Conservation (phyloP, 1,140 invertebrate genomes). For the Aphelenchoides fujianensis region DNA sequence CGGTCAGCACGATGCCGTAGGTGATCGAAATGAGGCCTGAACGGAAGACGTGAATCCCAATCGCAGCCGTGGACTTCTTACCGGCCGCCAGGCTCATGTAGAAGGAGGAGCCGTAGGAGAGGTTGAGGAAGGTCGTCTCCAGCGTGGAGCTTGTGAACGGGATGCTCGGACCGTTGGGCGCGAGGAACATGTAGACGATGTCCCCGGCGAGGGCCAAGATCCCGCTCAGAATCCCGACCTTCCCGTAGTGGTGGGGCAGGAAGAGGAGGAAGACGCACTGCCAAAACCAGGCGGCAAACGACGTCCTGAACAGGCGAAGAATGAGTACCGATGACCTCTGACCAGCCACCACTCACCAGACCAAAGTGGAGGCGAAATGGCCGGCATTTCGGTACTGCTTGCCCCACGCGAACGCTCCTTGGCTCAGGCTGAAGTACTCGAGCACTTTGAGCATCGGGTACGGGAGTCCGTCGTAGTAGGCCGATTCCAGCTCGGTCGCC, state of each 20-base stretch:
- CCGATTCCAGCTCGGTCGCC: slow-evolving; percentile 44
- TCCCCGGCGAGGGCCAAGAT: slow-evolving; percentile 45
- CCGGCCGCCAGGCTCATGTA: slow-evolving; percentile 54
- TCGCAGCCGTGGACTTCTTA: slow-evolving; percentile 31
- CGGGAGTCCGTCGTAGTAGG: slow-evolving; percentile 72
- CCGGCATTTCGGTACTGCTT: slow-evolving; percentile 87
- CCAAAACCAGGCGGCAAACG: slow-evolving; percentile 43
- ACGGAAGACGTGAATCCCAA: slow-evolving; percentile 24
- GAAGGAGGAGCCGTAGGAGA: slow-evolving; percentile 52
- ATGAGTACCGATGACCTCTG: slow-evolving; percentile 18
- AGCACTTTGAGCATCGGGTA: slow-evolving; percentile 91
- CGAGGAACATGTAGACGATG: slow-evolving; percentile 47
- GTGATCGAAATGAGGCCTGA: slow-evolving; percentile 53
- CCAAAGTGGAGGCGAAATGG: slow-evolving; percentile 82
- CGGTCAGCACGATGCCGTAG: slow-evolving; percentile 34
- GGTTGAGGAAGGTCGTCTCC: slow-evolving; percentile 24
- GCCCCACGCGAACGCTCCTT: slow-evolving; percentile 94
- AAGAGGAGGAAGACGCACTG: slow-evolving; percentile 50
- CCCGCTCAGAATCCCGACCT: slow-evolving; percentile 54
- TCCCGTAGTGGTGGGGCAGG: slow-evolving; percentile 54
- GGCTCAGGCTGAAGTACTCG: slow-evolving; percentile 89
- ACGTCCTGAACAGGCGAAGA: slow-evolving; percentile 30
- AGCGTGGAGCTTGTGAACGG: slow-evolving; percentile 44
- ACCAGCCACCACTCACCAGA: slow-evolving; percentile 63
- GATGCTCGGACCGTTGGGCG: slow-evolving; percentile 47